Conservation (phyloP, 2,888 invertebrate species). For the Hydropsyche betteni region DNA sequence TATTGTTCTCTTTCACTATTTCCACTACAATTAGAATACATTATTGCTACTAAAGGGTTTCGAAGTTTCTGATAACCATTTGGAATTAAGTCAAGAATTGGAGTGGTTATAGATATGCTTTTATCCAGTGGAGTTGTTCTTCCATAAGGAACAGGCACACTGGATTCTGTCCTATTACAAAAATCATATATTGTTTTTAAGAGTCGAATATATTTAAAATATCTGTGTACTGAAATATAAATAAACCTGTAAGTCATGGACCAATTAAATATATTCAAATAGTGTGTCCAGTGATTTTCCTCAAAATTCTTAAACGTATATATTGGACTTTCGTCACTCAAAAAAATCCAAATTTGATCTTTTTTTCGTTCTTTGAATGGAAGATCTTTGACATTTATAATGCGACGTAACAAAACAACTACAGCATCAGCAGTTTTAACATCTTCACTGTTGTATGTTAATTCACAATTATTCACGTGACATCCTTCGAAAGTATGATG, state of each 20-base stretch:
- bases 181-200: too few relatives aligned
- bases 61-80: constrained; percentile 61
- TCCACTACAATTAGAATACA: constrained; percentile 70
- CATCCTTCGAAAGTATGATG: constrained; percentile 67
- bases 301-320: constrained; percentile 65
- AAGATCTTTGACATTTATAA: constrained; percentile 60
- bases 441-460: constrained; percentile 65
- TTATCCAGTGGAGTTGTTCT: constrained; percentile 60
- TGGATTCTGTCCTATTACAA: constrained; percentile 67
- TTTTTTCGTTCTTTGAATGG: constrained; percentile 60
- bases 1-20: constrained; percentile 65
- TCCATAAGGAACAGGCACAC: constrained; percentile 74
- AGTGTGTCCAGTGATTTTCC: constrained; percentile 57
- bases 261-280: constrained; percentile 75
- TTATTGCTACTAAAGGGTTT: constrained; percentile 63
- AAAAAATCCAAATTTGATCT: constrained; percentile 74
- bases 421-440: constrained; percentile 71
- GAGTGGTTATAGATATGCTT: constrained; percentile 50
- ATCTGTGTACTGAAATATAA: neutral
- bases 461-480: constrained; percentile 69
- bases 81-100: constrained; percentile 55
- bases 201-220: too few relatives aligned
- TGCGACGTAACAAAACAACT: constrained; percentile 64
- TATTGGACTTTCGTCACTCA: constrained; percentile 74
- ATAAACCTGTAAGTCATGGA: constrained; percentile 73